These are phyloP conservation scores for Hypomecis atomaria DNA, from an alignment of 2,888 invertebrate species.

Conservation along the genomic window DNA sequence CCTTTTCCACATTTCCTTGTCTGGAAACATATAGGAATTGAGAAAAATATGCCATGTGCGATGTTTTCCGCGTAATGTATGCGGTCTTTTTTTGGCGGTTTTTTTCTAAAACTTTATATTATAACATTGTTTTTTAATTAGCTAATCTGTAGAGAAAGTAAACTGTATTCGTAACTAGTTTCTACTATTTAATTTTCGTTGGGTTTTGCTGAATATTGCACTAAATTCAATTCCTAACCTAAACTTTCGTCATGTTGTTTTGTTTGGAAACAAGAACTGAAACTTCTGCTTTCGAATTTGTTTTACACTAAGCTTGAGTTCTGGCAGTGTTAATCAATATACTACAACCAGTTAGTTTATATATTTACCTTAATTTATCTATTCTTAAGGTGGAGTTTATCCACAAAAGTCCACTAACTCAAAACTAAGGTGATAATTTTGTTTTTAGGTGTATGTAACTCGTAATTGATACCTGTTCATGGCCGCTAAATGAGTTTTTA, in stretches of 20 bases:
- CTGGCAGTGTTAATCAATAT: no score
- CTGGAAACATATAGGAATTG: background rate
- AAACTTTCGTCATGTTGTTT: background rate
- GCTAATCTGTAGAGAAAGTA: background rate
- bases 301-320: background rate
- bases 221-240: background rate
- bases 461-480: no score
- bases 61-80: constrained; percentile 19
- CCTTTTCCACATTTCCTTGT: constrained; percentile 7
- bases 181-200: background rate
- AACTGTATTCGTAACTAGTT: background rate
- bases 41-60: constrained; percentile 35
- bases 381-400: no score
- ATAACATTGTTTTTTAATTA: constrained; percentile 20
- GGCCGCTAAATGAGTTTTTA: no score
- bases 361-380: no score
- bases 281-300: no score
- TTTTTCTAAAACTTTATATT: constrained; percentile 4
- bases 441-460: no score
- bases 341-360: no score
- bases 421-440: no score
- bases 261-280: no score
- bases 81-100: constrained; percentile 29
- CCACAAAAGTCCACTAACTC: no score
- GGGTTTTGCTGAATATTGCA: background rate